phyloP scores from a whole-genome alignment of 2,113 vertebrate genomes.

The Zosterops pallidus region DNA sequence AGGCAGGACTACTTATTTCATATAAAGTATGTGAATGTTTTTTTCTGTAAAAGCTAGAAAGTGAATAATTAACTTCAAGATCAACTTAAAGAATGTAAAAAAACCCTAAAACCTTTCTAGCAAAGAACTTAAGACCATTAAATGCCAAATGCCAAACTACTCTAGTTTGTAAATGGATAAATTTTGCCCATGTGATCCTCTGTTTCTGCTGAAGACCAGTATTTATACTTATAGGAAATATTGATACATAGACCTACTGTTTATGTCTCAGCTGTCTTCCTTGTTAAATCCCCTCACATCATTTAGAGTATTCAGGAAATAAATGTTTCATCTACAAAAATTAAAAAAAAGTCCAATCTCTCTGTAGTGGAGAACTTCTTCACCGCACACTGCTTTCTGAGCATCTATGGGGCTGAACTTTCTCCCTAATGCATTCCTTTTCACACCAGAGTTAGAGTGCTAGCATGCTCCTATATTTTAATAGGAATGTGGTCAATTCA shows the following conservation, averaged over 20 bases:
- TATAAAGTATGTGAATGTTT: background rate
- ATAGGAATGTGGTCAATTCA: background rate
- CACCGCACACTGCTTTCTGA: background rate
- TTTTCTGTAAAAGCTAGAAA: background rate
- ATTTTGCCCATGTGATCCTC: background rate
- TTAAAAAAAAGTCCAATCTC: background rate
- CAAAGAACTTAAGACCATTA: background rate
- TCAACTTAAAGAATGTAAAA: background rate
- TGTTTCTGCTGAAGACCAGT: background rate
- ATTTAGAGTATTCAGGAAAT: background rate
- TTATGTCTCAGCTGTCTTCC: background rate
- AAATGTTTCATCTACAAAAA: background rate
- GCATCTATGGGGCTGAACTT: background rate
- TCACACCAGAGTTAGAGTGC: background rate
- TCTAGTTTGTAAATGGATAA: background rate
- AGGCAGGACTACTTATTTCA: background rate
- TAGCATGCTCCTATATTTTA: background rate
- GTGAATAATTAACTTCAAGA: background rate
- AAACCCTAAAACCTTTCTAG: rapidly evolving
- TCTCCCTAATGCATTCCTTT: background rate
- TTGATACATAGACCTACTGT: background rate
- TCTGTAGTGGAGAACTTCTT: background rate
- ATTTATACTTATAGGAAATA: background rate
- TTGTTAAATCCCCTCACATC: rapidly evolving
- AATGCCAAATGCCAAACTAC: background rate